Percentiles rank a stretch among this genome's conserved stretches.
These are phyloP conservation scores for Caerostris darwini DNA, from an alignment of 1,140 invertebrate species.

Conservation along the genomic window DNA sequence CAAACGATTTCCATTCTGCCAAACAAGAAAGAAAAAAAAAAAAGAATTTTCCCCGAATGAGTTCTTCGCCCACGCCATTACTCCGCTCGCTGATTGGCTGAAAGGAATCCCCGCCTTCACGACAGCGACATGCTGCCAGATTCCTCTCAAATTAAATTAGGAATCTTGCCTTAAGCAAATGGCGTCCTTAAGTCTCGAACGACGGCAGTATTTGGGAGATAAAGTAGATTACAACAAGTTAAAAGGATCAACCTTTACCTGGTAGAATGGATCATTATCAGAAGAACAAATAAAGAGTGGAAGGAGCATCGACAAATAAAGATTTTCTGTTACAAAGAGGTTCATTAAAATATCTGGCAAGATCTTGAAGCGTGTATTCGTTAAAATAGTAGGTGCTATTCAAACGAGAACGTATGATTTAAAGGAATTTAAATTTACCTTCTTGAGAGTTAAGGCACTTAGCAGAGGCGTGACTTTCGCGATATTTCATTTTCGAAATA, in stretches of 20 bases:
- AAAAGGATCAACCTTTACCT: not conserved
- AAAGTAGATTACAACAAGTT: constrained; percentile 19
- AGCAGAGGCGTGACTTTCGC: not conserved
- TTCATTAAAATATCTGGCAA: not conserved
- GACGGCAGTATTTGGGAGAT: not conserved
- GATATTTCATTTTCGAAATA: no score
- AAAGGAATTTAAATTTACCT: not conserved
- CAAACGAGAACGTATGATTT: not conserved
- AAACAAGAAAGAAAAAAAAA: not conserved
- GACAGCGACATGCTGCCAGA: no score
- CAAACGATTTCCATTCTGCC: not conserved
- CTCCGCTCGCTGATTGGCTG: constrained; percentile 32
- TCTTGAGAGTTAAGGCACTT: not conserved
- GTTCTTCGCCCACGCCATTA: constrained; percentile 36
- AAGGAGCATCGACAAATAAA: not conserved
- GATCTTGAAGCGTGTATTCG: not conserved
- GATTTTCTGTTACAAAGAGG: not conserved
- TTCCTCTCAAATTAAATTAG: constrained; percentile 26
- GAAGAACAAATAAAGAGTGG: not conserved
- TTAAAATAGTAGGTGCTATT: not conserved
- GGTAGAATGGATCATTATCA: constrained; percentile 20
- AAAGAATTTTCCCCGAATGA: not conserved
- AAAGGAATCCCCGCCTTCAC: constrained; percentile 1
- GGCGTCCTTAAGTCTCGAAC: constrained; percentile 1
- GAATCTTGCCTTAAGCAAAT: constrained; percentile 29